Evolutionary conservation across 2,888 invertebrate species (phyloP), one percentile per base, ranked within the genome.

Genomic region (Sepioteuthis lessoniana): DNA sequence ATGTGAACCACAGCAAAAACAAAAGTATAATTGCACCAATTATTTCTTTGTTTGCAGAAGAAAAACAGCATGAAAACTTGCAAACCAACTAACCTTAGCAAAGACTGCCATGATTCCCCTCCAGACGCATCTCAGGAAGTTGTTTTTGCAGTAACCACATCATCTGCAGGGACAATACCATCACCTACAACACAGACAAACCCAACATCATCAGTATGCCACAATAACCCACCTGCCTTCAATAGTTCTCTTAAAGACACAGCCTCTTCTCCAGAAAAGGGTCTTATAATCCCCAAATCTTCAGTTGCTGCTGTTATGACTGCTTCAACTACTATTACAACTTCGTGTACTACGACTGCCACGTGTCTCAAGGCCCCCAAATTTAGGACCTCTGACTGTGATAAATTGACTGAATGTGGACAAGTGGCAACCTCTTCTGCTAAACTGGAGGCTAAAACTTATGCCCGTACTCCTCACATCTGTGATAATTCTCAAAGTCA

Each of bases 401-500:
- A 92, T 92, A 92, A 92, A 92, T 92, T 46, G 92, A 92, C 47
- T 92, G 47, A 28, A 47, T 92, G 46, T 92, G 92, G 47, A 92
- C 46, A n/a, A 47, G 46, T 92, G 47, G 47, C 92, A 92, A 47
- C 92, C 47, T 4, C 42, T 91, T 46, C 38, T 91, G 42, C 38
- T 42, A 92, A 42, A 42, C 19, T 47, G 46, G 38, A 31, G 42
- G 46, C 47, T 47, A 47, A n/a, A 42, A 92, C 92, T 46, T 92
- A 42, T n/a, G 10, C 47, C 31, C 47, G 46, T 92, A 31, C 46
- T 42, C 42, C 92, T 92, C 92, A 92, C 42, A n/a, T 92, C 92
- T 92, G 92, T 92, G 92, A 92, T 92, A 92, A 31, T 47, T 92
- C 47, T 47, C 92, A 46, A 92, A 92, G 46, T 92, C 92, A 92